A percentile compares a stretch with the other conserved stretches of the same genome.
These are phyloP conservation scores for Lucilia cuprina DNA, from an alignment of 1,140 invertebrate genomes.

Conservation along the genomic window DNA sequence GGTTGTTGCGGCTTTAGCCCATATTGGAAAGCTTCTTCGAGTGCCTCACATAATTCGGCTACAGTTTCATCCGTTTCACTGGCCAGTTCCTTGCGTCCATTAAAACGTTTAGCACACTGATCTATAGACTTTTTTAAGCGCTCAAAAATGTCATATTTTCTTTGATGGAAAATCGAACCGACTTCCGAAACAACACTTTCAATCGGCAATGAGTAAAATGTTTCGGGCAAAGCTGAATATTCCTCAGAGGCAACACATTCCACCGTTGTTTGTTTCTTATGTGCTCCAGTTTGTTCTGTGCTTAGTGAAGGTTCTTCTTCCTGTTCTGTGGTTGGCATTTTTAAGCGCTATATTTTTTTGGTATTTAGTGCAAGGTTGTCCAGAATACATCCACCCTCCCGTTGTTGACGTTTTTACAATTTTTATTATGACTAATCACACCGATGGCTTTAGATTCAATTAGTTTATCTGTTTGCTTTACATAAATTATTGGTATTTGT, in stretches of 20 bases:
- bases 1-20: slow-evolving; percentile 64
- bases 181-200: slow-evolving; percentile 43
- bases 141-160: slow-evolving; percentile 55
- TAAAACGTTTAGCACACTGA: slow-evolving; percentile 75
- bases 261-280: background rate
- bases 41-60: slow-evolving; percentile 67
- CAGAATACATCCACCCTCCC: no score
- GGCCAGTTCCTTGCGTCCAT: slow-evolving; percentile 79
- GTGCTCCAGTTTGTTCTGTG: background rate
- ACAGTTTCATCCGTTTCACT: slow-evolving; percentile 76
- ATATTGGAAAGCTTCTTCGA: slow-evolving; percentile 73
- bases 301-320: background rate
- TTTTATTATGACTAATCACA: background rate
- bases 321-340: background rate
- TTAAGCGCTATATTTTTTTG: background rate
- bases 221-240: slow-evolving; percentile 1
- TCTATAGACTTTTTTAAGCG: slow-evolving; percentile 69
- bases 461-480: no score
- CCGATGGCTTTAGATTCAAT: no score
- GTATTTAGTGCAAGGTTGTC: no score
- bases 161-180: slow-evolving; percentile 49
- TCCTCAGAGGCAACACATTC: background rate
- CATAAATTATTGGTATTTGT: no score
- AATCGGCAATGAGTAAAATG: background rate
- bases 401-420: background rate